Base-by-base conservation (phyloP, 2,113 vertebrate genomes). In the Tapirus terrestris region DNA sequence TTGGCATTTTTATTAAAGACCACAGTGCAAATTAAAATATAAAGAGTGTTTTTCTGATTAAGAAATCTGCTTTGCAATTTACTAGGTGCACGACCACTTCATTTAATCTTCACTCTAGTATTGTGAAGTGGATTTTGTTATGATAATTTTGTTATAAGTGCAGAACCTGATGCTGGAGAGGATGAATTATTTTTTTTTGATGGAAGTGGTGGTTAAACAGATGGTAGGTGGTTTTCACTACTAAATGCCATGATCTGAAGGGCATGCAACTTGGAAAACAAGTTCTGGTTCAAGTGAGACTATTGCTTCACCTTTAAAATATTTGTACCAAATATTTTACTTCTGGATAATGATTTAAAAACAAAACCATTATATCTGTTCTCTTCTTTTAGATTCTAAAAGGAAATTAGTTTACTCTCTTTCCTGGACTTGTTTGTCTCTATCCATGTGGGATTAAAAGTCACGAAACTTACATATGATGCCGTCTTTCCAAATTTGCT, bases 291-390 rank as follows among this genome's bases (percentile, higher is more conserved):
- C 60, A 84, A 65, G 31, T 72, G 36, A 85, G 20, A 67, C 7
- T 91, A 9, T 75, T 91, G 48, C 25, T 36, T 94, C 36, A 85
- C 58, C 95, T 61, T 85, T 72, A 79, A 89, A 96, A 76, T 76
- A 70, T 51, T 33, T 72, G 5, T 45, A 61, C 16, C 6, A 92
- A 97, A 87, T 93, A 65, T 4, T 84, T 94, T 8, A 29, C 48
- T 91, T 79, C 33, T 70, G 79, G 36, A 89, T 61, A 93, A 83
- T 60, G 70, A 23, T 29, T 82, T 75, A n/a, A 33, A 90, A 87
- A 84, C 27, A 76, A 36, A 79, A 48, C 3, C 33, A 27, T 53
- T 56, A 31, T 85, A 2, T 84, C n/a, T 8, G n/a, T 39, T 97
- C 27, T 39, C 56, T 72, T 79, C 18, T 89, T 94, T 61, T 63